phyloP scores from a whole-genome alignment of 1,140 invertebrate species.

The Akabosia matsudoensis region DNA sequence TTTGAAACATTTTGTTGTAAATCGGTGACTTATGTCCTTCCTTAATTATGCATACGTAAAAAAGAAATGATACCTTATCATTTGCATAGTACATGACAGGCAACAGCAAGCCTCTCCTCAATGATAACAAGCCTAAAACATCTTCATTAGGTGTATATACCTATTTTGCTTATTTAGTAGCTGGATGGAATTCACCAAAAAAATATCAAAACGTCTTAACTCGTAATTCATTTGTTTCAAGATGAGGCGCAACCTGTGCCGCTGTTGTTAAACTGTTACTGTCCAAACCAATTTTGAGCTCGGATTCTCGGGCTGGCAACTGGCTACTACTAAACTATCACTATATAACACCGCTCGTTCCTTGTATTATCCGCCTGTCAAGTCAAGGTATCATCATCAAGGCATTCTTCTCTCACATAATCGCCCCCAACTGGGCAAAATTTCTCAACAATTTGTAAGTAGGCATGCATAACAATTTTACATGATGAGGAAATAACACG shows the following conservation, averaged over 20 bases:
- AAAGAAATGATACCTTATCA: no score
- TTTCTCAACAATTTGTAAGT: slow-evolving; percentile 19
- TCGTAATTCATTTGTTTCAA: not conserved
- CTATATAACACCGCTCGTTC: not conserved
- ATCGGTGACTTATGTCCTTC: no score
- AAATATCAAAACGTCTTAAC: not conserved
- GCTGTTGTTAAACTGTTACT: not conserved
- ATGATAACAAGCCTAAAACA: no score
- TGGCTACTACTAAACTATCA: not conserved
- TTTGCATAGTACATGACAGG: no score
- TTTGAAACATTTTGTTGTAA: no score
- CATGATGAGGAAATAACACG: slow-evolving; percentile 10
- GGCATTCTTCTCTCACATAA: not conserved
- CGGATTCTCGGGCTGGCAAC: not conserved
- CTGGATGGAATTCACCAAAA: no score
- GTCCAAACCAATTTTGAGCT: not conserved
- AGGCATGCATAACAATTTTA: slow-evolving; percentile 4
- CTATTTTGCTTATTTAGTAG: no score
- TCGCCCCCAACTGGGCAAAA: slow-evolving; percentile 8
- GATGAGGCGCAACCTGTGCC: not conserved
- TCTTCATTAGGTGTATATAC: no score
- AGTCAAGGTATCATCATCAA: not conserved
- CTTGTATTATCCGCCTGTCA: not conserved
- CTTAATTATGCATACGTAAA: no score
- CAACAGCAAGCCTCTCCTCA: no score